Evolutionary conservation across 64 coral and sea anemone genomes (phyloP), one percentile per base, ranked within the genome.

Genomic region (Actinia tenebrosa): DNA sequence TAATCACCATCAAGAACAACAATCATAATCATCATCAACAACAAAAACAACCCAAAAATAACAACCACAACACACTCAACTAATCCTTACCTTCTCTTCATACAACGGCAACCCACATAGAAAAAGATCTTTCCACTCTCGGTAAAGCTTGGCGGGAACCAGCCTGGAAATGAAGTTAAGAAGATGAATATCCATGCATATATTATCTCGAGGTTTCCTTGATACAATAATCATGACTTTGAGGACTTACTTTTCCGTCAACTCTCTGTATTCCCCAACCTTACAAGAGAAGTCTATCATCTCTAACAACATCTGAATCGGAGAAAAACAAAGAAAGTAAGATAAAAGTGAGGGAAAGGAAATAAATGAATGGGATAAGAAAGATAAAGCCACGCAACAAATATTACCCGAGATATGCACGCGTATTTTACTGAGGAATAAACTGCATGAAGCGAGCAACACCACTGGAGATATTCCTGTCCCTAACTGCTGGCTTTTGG

Each of bases 221-320:
- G 26, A 5, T 53, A 6, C 37, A 45, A 45, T 5, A 53, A 44
- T 46, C 6, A 19, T 45, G 5, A 45, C 19, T 45, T 78, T 78
- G 16, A 58, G 56, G n/a, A 22, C 90, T 56, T 90, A 98, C 96
- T 94, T 92, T 88, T 98, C 96, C 68, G 96, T 98, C 7, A 98
- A 90, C 78, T 98, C 96, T 78, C 96, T 83, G 56, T 98, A 98
- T 44, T 98, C 93, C 20, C 93, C 96, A 88, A 98, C 84, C 89
- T 95, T 98, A 81, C 96, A 98, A 5, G 93, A 83, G 64, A 95
- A 92, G 87, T 98, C 93, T 37, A 98, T 90, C 68, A 98, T 90
- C 86, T 98, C 90, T 18, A 93, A 98, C 77, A 98, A 89, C 16
- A 98, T 72, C 96, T 98, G 72, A 17, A 54, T 25, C 7, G 2